Evolutionary conservation across 1,140 invertebrate species (phyloP).

Genomic region (Heterodera schachtii): DNA sequence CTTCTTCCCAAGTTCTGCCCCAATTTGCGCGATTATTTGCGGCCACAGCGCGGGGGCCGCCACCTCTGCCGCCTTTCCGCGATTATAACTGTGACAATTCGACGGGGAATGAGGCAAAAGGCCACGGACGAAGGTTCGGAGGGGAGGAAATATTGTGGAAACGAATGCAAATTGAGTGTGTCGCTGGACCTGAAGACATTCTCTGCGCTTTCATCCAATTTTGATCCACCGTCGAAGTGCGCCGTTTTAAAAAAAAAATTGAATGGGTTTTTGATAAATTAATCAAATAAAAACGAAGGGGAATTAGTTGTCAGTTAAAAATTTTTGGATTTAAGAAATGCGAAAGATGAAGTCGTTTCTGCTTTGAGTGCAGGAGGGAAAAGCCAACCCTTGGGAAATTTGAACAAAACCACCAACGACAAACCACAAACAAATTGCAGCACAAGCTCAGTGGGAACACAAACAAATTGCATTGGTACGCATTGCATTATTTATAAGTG

Average conservation of each 20-base stretch:
- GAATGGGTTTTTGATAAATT: background rate
- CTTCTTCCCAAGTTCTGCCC: conserved; percentile 19
- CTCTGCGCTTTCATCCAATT: conserved; percentile 39
- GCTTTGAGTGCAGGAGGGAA: background rate
- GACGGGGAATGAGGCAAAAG: conserved; percentile 26
- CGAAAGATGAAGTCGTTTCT: background rate
- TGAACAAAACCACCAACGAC: background rate
- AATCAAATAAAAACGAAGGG: no score
- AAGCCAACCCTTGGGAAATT: background rate
- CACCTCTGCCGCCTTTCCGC: conserved; percentile 49
- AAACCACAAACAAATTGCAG: conserved; percentile 1
- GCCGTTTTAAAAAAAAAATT: background rate
- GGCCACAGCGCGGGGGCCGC: conserved; percentile 40
- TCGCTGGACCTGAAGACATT: conserved; percentile 53
- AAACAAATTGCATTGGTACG: background rate
- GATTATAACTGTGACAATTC: conserved; percentile 43
- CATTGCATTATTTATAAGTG: no score
- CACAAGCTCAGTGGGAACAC: background rate
- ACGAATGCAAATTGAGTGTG: conserved; percentile 14
- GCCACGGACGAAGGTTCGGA: conserved; percentile 39
- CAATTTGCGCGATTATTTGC: conserved; percentile 26
- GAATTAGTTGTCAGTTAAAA: background rate
- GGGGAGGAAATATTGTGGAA: background rate
- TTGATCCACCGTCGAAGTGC: background rate
- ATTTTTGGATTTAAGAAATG: background rate